Conservation (phyloP, 2,113 vertebrate genomes). For the Octodon degus region DNA sequence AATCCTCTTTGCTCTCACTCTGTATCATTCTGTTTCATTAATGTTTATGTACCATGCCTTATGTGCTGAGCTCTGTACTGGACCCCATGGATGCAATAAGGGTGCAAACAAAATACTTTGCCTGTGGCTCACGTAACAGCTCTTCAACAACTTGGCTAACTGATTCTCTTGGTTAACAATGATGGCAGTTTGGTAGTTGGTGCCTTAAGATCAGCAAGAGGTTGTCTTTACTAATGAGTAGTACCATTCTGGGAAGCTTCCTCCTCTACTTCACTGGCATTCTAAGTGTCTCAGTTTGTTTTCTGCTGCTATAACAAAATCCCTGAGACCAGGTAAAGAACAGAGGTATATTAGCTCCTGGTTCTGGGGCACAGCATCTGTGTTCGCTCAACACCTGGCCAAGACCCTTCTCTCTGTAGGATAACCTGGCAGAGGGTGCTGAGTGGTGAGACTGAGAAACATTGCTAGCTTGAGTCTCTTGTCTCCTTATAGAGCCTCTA, state of each 20-base stretch:
- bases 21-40: not conserved
- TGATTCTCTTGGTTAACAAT: not conserved
- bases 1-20: not conserved
- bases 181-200: not conserved
- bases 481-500: not conserved
- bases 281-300: not conserved
- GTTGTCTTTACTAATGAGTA: not conserved
- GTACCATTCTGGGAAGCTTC: not conserved
- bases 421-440: not conserved
- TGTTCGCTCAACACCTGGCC: not conserved
- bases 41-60: not conserved
- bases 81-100: not conserved
- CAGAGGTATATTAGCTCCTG: not conserved
- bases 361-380: not conserved
- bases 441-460: not conserved
- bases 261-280: not conserved
- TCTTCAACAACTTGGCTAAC: not conserved
- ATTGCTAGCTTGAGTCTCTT: not conserved
- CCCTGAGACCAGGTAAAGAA: not conserved
- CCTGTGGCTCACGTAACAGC: not conserved
- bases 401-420: not conserved
- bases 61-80: no score
- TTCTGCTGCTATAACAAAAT: not conserved
- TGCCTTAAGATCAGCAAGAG: not conserved
- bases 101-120: not conserved